Base-by-base conservation (phyloP, 2,888 invertebrate genomes). In the Ypsolopha sequella region DNA sequence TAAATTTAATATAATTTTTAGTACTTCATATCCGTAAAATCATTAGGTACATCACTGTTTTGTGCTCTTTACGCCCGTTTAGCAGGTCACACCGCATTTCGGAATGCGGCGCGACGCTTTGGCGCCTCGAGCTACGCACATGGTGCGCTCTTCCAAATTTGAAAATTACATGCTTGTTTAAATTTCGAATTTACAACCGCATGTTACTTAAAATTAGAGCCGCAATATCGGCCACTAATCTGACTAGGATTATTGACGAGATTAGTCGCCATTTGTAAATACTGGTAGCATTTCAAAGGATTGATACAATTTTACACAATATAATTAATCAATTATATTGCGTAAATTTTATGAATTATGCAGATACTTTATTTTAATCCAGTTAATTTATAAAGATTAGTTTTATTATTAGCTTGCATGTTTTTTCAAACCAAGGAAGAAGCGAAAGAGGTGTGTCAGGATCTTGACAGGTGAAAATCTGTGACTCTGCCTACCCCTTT, bases 101-200 rank as follows among this genome's bases (percentile, higher is more conserved):
- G 36, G 33, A 41, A 10, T 11, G 14, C 11, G 36, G 64, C 64
- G 70, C 70, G 76, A 73, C 78, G 60, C 53, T 61, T 55, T 60
- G 78, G 74, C 78, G 77, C 85, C 80, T 57, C 69, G 55, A 68
- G 85, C 80, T 56, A 48, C 66, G 70, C 85, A 85, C 70, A 85
- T 85, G 85, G 78, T 77, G 73, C 60, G 62, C 57, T 52, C 63
- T 67, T 65, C 64, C 67, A 74, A 77, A 70, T 77, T 77, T 62
- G 63, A 70, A 74, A 78, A 82, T 81, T 79, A 79, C 67, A 75
- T 74, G 75, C 79, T 60, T 76, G 79, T 80, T 81, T 81, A 78
- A 81, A 76, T 76, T 75, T 66, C 53, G 46, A 46, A 46, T 35
- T 35, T 11, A 11, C 24, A 24, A 33, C n/a, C 7, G 41, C 38